These are phyloP conservation scores for Cossypha dichroa DNA, from an alignment of 2,797 vertebrate species.

Conservation along the genomic window DNA sequence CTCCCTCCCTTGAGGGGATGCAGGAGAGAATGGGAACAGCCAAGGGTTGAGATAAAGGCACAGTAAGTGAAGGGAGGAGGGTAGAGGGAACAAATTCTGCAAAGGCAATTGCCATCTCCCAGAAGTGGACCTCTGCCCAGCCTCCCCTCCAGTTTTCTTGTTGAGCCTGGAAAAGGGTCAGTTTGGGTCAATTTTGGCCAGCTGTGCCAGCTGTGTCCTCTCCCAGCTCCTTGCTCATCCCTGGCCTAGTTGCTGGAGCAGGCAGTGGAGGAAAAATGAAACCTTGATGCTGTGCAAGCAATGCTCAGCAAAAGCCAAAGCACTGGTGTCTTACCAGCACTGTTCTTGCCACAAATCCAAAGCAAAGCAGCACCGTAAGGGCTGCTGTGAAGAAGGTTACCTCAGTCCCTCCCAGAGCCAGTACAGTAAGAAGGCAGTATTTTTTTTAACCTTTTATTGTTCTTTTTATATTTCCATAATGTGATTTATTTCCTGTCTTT, in stretches of 20 bases:
- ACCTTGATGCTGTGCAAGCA: background rate
- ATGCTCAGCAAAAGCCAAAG: background rate
- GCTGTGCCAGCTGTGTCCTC: background rate
- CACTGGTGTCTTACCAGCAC: background rate
- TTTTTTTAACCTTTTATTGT: background rate
- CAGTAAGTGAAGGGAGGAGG: background rate
- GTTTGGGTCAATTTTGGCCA: background rate
- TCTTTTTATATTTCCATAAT: background rate
- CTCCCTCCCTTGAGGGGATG: background rate
- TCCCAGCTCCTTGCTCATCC: background rate
- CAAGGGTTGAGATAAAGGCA: background rate
- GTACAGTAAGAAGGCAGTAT: background rate
- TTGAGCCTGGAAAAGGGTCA: background rate
- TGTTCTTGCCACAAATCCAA: background rate
- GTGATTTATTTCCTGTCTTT: background rate
- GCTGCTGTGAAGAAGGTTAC: background rate
- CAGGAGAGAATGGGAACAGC: background rate
- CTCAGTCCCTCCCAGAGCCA: background rate
- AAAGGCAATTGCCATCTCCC: background rate
- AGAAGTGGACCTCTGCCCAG: background rate
- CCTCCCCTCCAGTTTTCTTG: background rate
- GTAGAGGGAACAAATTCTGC: background rate
- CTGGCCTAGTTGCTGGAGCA: background rate
- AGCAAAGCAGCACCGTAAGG: accelerated
- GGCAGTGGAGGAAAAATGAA: background rate